Percentiles rank a stretch among this genome's conserved stretches.
phyloP scores from a whole-genome alignment of 2,888 invertebrate species.

The Harpagoxenus sublaevis region DNA sequence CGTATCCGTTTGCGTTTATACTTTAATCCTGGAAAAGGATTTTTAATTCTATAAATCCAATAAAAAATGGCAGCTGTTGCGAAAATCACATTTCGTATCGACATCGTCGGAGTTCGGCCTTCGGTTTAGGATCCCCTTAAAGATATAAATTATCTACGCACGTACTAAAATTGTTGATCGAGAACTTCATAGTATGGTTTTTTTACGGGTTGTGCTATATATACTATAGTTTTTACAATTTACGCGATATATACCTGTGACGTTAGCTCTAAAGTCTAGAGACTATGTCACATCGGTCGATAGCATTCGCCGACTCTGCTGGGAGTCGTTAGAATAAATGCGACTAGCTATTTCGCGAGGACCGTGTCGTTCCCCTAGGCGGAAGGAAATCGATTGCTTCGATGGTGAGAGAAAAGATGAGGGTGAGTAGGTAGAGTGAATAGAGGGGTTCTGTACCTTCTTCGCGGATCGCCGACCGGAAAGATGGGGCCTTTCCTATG shows the following conservation, averaged over 20 bases:
- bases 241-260: background rate
- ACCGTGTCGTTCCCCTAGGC: constrained; percentile 31
- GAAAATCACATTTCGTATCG: too few species aligned
- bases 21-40: too few species aligned
- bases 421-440: constrained; percentile 16
- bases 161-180: background rate
- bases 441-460: constrained; percentile 19
- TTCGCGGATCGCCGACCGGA: constrained; percentile 39
- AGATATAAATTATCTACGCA: background rate
- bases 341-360: constrained; percentile 50
- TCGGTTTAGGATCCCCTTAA: too few species aligned
- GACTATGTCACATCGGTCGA: constrained; percentile 22
- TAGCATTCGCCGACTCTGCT: constrained; percentile 39
- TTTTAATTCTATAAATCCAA: too few species aligned
- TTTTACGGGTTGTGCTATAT: background rate
- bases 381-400: constrained; percentile 55
- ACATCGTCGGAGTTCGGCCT: too few species aligned
- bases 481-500: constrained; percentile 32
- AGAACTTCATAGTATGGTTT: background rate
- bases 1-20: too few species aligned
- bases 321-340: constrained; percentile 57
- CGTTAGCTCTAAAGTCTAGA: constrained; percentile 47
- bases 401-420: constrained; percentile 50
- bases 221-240: background rate
- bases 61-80: too few species aligned